phyloP scores from a whole-genome alignment of 2,113 vertebrate genomes.

The Actinemys pallida region DNA sequence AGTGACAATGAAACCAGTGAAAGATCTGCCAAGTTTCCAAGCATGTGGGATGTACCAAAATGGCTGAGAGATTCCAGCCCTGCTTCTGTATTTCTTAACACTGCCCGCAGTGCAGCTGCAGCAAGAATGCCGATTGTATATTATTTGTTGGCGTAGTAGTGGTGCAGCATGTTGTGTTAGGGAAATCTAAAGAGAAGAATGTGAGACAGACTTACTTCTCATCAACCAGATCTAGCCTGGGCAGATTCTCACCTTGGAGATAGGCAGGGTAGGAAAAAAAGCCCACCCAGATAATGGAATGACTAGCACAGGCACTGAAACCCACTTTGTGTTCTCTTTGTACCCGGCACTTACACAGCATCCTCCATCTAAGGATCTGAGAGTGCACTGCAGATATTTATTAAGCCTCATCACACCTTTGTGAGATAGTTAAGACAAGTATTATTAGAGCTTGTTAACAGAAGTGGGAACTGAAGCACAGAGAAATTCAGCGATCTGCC shows the following conservation, averaged over 20 bases:
- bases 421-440: neutral
- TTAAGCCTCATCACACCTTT: neutral
- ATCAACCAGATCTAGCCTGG: neutral
- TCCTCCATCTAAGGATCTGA: neutral
- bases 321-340: neutral
- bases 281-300: neutral
- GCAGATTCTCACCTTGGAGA: neutral
- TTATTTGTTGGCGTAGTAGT: neutral
- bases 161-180: neutral
- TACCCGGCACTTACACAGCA: neutral
- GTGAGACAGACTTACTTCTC: neutral
- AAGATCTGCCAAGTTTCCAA: neutral
- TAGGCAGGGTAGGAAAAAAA: neutral
- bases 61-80: neutral
- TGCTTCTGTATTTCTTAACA: neutral
- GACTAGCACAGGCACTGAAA: neutral
- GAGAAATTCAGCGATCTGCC: neutral
- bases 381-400: neutral
- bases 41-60: neutral
- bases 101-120: neutral
- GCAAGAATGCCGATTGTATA: neutral
- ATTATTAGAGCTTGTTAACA: neutral
- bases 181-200: neutral
- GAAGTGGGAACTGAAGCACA: neutral
- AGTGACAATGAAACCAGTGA: neutral